Conservation (phyloP, 30 jellyfish, hydroid and myxozoan genomes). For the Hydractinia echinata region DNA sequence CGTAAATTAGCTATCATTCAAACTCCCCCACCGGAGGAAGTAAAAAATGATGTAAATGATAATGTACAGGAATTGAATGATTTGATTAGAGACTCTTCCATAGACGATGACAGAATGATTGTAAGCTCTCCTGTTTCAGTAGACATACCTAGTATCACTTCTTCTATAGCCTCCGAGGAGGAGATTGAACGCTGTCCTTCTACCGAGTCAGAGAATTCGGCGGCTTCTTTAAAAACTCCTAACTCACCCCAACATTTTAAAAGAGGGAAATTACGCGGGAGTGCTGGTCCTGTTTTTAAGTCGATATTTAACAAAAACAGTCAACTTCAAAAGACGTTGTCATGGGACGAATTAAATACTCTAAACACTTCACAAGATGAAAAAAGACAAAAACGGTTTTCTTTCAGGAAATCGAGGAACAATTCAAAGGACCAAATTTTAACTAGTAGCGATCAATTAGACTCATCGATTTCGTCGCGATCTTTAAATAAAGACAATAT, state of each 20-base stretch:
- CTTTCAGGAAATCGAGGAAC: not conserved
- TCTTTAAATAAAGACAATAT: not conserved
- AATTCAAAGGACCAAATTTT: conserved; percentile 6
- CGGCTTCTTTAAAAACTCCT: conserved; percentile 24
- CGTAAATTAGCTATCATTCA: conserved; percentile 17
- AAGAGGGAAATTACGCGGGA: conserved; percentile 31
- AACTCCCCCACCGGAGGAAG: conserved; percentile 8
- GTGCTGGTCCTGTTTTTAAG: conserved; percentile 41
- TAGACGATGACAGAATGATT: not conserved
- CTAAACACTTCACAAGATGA: not conserved
- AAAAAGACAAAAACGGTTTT: conserved; percentile 13
- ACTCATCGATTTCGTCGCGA: not conserved
- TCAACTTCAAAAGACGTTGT: conserved; percentile 22
- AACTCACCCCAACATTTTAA: conserved; percentile 14
- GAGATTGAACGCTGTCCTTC: conserved; percentile 17
- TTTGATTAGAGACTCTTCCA: not conserved
- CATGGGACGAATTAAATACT: conserved; percentile 21
- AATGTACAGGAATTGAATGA: conserved; percentile 1
- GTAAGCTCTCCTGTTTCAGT: not conserved
- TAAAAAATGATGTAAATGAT: not conserved
- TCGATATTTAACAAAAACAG: conserved; percentile 15
- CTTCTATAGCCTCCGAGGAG: conserved; percentile 9
- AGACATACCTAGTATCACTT: conserved; percentile 2
- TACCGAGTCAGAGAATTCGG: conserved; percentile 7
- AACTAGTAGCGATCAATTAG: conserved; percentile 4